A percentile compares a stretch with the other conserved stretches of the same genome.
These are phyloP conservation scores for Mylabris phalerata DNA, from an alignment of 1,140 invertebrate species.

Conservation along the genomic window DNA sequence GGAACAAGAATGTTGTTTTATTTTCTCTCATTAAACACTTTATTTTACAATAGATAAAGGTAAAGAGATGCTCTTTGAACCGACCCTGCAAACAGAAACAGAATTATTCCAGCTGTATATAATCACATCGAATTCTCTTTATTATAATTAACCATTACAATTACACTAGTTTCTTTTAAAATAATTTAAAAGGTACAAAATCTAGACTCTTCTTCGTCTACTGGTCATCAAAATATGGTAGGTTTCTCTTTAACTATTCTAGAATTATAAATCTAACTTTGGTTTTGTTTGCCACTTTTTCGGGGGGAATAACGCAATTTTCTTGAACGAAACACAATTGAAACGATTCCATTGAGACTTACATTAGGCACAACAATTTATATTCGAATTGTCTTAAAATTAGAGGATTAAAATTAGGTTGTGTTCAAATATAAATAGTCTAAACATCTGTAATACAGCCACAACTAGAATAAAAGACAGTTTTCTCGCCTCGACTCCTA, in stretches of 20 bases:
- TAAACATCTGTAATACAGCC: conserved; percentile 9
- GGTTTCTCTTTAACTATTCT: conserved; percentile 15
- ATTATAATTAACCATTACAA: background rate
- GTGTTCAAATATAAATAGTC: conserved; percentile 8
- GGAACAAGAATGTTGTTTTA: background rate
- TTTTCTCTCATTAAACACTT: conserved; percentile 5
- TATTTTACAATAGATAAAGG: conserved; percentile 3
- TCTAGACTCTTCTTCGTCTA: conserved; percentile 25
- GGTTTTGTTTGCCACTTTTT: no score
- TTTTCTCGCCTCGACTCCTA: background rate
- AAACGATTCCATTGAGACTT: no score
- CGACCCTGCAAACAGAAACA: conserved; percentile 15
- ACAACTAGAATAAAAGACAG: conserved; percentile 10
- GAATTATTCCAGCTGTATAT: background rate
- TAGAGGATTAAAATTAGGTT: background rate
- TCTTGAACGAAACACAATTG: no score
- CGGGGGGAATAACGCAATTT: no score
- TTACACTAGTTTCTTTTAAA: background rate
- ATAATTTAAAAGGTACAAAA: conserved; percentile 35
- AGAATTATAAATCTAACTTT: no score
- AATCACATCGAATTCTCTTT: conserved; percentile 3
- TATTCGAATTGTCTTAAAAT: no score
- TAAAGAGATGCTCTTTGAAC: conserved; percentile 17
- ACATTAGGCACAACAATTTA: conserved; percentile 35
- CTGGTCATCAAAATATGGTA: conserved; percentile 35